Percentiles rank a stretch among this genome's conserved stretches.
These are phyloP conservation scores for Dicentrarchus labrax DNA, from an alignment of 2,113 vertebrate species.

Conservation along the genomic window DNA sequence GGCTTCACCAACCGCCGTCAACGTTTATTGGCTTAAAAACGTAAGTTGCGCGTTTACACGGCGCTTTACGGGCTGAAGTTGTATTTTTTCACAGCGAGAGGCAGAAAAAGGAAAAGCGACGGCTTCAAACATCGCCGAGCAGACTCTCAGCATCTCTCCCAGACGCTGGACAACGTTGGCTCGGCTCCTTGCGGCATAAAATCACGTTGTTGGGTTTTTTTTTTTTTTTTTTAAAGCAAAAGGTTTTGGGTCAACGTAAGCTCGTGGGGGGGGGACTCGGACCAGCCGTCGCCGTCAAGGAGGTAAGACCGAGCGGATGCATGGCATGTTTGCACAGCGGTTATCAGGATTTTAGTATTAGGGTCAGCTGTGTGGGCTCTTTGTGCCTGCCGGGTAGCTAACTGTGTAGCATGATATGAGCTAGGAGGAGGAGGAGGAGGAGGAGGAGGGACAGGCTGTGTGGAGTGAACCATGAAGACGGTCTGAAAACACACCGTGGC, in stretches of 20 bases:
- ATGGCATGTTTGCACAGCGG: conserved; percentile 12
- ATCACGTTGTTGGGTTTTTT: too few species aligned
- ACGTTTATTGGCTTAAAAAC: conserved; percentile 5
- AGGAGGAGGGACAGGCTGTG: not conserved
- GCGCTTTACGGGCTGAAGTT: conserved; percentile 57
- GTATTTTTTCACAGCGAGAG: conserved; percentile 60
- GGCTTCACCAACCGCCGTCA: accelerated
- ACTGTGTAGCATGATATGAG: conserved; percentile 46
- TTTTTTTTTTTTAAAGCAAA: too few species aligned
- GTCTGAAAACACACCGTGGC: conserved; percentile 1
- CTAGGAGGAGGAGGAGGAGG: conserved; percentile 20
- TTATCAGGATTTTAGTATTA: not conserved
- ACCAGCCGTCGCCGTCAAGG: not conserved
- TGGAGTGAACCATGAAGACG: conserved; percentile 12
- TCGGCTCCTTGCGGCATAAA: not conserved
- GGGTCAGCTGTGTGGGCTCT: conserved; percentile 56
- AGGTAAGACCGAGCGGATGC: conserved; percentile 62
- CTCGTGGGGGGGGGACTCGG: not conserved
- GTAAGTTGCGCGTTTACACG: conserved; percentile 3
- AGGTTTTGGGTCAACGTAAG: not conserved
- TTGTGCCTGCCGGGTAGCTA: conserved; percentile 68
- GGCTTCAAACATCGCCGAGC: conserved; percentile 34
- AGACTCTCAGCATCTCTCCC: conserved; percentile 48
- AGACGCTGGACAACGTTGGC: conserved; percentile 3
- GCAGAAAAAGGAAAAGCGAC: conserved; percentile 58